Base-by-base conservation (phyloP, 2,888 invertebrate species). In the Lasioglossum pauxillum region DNA sequence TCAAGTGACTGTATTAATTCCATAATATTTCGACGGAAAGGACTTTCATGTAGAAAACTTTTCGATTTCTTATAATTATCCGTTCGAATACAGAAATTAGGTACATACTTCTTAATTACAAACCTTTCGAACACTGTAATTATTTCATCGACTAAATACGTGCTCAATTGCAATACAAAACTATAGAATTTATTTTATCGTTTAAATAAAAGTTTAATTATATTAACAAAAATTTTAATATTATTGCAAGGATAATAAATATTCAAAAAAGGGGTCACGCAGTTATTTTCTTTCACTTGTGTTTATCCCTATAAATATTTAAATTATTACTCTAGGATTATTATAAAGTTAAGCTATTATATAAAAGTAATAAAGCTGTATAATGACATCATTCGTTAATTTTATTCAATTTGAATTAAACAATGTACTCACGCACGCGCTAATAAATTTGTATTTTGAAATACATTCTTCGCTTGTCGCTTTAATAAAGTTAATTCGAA, bases 201-300 rank as follows among this genome's bases (percentile, higher is more conserved):
- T 80, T 85, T 74, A 49, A 75, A 80, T 53, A 75, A 80, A 23
- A 85, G 75, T 80, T 85, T 84, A 76, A 85, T 85, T 85, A 80
- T 85, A 86, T 86, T 53, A 19, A 78, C 49, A 31, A 64, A 57
- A 86, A 72, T 78, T 86, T 86, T 81, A 85, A 80, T 69, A 86
- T 35, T 35, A 35, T 77, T 78, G 67, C 67, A 75, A 72, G 16
- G 23, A 41, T 78, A 78, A 82, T 80, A 86, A 80, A 71, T 74
- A 80, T n/a, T 77, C 23, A 31, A 46, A 72, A 41, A 75, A 78
- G 60, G 23, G 46, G 44, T 64, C 72, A 60, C 3, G 31, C n/a
- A 31, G 53, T 57, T 69, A 38, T 67, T 27, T 44, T 3, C 44
- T 44, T 46, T 76, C 67, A 31, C 53, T 67, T 57, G 23, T 85